Percentiles rank a stretch among this genome's conserved stretches.
Conservation (phyloP, 2,888 invertebrate genomes). For the Heliconius aoede region DNA sequence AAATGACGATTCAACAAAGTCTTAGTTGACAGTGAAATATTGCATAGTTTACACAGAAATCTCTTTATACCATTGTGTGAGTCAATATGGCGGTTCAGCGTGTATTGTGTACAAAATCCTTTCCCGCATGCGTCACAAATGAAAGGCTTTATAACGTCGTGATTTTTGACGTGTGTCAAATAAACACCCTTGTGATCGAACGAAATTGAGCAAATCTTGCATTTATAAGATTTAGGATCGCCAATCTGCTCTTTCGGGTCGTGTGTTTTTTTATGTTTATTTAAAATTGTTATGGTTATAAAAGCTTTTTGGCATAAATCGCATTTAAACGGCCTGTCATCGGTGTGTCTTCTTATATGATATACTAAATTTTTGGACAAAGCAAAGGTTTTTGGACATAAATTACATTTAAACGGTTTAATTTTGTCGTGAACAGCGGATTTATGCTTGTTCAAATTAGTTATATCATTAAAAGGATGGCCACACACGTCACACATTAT, state of each 20-base stretch:
- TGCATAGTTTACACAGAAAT: conserved; percentile 44
- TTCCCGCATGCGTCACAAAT: conserved; percentile 47
- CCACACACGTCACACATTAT: conserved; percentile 52
- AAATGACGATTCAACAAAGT: conserved; percentile 40
- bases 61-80: conserved; percentile 42
- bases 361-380: conserved; percentile 49
- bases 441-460: conserved; percentile 49
- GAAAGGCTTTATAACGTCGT: conserved; percentile 33
- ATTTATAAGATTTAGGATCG: conserved; percentile 33
- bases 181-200: conserved; percentile 34
- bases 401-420: conserved; percentile 46
- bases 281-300: neutral
- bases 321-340: conserved; percentile 49
- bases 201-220: conserved; percentile 42
- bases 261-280: conserved; percentile 25
- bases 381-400: conserved; percentile 49
- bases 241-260: conserved; percentile 7
- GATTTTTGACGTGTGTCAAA: conserved; percentile 37
- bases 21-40: conserved; percentile 42
- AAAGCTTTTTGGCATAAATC: conserved; percentile 41
- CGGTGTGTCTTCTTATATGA: conserved; percentile 49
- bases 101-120: conserved; percentile 47
- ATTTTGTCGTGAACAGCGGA: conserved; percentile 50
- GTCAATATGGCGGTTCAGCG: conserved; percentile 48
- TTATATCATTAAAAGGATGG: conserved; percentile 47